These are phyloP conservation scores for Actinemys pallida DNA, from an alignment of 2,113 vertebrate genomes.

Conservation along the genomic window DNA sequence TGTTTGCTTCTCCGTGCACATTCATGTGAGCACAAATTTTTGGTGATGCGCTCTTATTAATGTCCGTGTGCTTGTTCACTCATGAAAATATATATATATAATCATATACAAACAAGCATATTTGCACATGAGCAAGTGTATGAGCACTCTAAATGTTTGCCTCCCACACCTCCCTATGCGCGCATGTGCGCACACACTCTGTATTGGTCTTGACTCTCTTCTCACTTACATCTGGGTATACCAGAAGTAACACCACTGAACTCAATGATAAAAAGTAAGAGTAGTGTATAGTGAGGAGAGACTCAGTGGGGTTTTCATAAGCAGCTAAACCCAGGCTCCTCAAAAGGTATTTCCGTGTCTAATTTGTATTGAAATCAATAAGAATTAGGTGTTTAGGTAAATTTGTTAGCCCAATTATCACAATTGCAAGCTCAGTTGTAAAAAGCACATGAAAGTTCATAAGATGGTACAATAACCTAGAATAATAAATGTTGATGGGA, in stretches of 20 bases:
- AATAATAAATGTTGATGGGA: background rate
- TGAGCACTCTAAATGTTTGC: background rate
- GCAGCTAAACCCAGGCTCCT: background rate
- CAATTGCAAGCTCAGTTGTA: background rate
- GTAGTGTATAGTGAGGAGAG: rapidly evolving
- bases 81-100: too few relatives aligned
- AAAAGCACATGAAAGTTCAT: background rate
- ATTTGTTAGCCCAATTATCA: background rate
- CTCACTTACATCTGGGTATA: background rate
- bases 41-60: background rate
- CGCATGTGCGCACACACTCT: rapidly evolving
- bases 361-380: background rate
- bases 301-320: background rate
- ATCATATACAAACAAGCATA: background rate
- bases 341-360: background rate
- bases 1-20: background rate
- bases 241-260: background rate
- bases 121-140: background rate
- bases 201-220: background rate
- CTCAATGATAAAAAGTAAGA: background rate
- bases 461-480: background rate
- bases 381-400: background rate
- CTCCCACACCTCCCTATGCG: background rate
- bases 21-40: background rate
- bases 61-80: background rate